These are phyloP conservation scores for Aphidoletes aphidimyza DNA, from an alignment of 2,888 invertebrate species.

Conservation along the genomic window DNA sequence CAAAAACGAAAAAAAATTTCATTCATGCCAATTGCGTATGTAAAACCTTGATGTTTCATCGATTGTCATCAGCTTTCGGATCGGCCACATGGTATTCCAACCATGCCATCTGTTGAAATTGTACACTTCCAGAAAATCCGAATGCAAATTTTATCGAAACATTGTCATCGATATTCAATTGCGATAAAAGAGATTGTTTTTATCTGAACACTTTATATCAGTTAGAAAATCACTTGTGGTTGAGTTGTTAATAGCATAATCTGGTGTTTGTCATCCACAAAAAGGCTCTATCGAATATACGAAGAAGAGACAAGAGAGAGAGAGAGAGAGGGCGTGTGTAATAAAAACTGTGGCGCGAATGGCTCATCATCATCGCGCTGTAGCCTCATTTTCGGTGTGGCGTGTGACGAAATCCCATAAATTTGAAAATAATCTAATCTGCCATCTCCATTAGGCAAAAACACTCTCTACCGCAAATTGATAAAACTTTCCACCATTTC, in stretches of 20 bases:
- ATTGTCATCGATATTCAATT: too few species aligned
- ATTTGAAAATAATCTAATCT: slow-evolving; percentile 30
- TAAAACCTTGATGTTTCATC: too few species aligned
- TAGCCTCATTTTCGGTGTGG: background rate
- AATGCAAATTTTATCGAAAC: background rate
- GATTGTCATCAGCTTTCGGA: background rate
- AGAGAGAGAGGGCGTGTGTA: background rate
- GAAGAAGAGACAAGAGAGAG: background rate
- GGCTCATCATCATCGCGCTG: background rate
- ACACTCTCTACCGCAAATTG: slow-evolving; percentile 49
- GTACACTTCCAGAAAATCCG: too few species aligned
- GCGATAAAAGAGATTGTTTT: background rate
- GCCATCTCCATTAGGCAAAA: slow-evolving; percentile 44
- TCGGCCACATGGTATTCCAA: background rate
- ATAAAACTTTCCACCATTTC: slow-evolving; percentile 37
- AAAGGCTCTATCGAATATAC: background rate
- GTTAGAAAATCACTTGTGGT: slow-evolving; percentile 3
- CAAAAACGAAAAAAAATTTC: too few species aligned
- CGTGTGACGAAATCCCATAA: slow-evolving; percentile 33
- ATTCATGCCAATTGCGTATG: too few species aligned
- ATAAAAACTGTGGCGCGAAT: too few species aligned
- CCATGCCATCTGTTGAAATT: background rate
- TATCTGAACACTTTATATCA: background rate
- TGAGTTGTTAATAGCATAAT: background rate
- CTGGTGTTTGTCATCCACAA: slow-evolving; percentile 36